Percentiles rank a stretch among this genome's conserved stretches.
Conservation (phyloP, 2,888 invertebrate species). For the Sarcophaga carnaria region DNA sequence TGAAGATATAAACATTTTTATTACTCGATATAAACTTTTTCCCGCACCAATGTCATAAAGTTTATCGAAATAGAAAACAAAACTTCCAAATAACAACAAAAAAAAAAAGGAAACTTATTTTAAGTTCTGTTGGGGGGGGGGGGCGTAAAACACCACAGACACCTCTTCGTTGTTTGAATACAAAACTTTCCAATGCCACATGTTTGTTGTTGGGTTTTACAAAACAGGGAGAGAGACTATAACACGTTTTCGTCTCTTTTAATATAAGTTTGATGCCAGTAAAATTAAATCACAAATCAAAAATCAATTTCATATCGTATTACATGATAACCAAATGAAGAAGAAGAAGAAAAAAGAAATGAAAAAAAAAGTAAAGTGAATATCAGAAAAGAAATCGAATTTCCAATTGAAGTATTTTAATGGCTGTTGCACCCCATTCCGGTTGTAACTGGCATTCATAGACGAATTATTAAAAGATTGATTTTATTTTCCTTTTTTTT, state of each 20-base stretch:
- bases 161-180: constrained; percentile 17
- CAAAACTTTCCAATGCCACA: constrained; percentile 31
- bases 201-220: background rate
- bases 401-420: constrained; percentile 69
- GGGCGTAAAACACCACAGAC: background rate
- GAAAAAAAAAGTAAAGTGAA: too few relatives aligned
- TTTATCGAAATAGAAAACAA: constrained; percentile 49
- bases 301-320: constrained; percentile 80
- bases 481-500: background rate
- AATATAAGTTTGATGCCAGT: constrained; percentile 66
- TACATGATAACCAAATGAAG: constrained; percentile 55
- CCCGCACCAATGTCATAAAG: constrained; percentile 14
- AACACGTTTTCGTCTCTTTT: constrained; percentile 32
- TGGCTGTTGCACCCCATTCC: constrained; percentile 45
- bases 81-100: background rate
- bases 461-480: constrained; percentile 47
- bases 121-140: background rate
- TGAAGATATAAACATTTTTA: too few relatives aligned
- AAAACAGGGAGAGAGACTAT: background rate
- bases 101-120: too few relatives aligned
- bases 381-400: constrained; percentile 66
- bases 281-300: constrained; percentile 82
- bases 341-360: too few relatives aligned
- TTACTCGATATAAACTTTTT: background rate
- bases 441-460: background rate